A percentile compares a stretch with the other conserved stretches of the same genome.
Conservation (phyloP, 2,888 invertebrate genomes). For the Chrysina gloriosa region DNA sequence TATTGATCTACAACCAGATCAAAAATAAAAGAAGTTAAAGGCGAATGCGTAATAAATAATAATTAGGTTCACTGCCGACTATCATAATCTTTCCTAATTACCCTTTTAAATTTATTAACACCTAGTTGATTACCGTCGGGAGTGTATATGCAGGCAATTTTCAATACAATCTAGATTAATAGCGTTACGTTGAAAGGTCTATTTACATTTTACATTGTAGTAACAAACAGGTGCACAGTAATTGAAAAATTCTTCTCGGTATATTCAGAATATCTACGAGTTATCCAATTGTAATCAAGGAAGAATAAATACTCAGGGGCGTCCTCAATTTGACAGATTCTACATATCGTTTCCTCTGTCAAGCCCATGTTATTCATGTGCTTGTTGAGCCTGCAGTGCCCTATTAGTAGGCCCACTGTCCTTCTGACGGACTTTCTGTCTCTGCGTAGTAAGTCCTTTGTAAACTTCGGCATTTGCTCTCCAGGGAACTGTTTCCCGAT, state of each 20-base stretch:
- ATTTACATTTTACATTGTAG: not conserved
- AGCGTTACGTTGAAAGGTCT: not conserved
- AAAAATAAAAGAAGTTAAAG: not conserved
- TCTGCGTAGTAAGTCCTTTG: too few species aligned
- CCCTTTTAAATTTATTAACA: not conserved
- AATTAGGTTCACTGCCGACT: not conserved
- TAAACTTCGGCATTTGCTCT: too few species aligned
- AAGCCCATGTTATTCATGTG: too few species aligned
- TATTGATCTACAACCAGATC: too few species aligned
- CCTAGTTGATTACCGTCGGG: not conserved
- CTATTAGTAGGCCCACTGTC: too few species aligned
- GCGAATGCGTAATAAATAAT: not conserved
- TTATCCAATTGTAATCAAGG: not conserved
- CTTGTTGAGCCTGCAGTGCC: too few species aligned
- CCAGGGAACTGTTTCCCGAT: too few species aligned
- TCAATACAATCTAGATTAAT: not conserved
- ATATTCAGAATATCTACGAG: not conserved
- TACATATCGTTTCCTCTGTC: too few species aligned
- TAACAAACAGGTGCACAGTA: not conserved
- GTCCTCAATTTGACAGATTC: too few species aligned
- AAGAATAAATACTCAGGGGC: too few species aligned
- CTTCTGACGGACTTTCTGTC: too few species aligned
- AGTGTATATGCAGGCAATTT: not conserved
- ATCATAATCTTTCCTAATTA: not conserved
- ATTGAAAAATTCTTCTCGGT: not conserved